Percentiles rank a stretch among this genome's conserved stretches.
Evolutionary conservation across 2,113 vertebrate species (phyloP).

Genomic region (Malurus elegans): DNA sequence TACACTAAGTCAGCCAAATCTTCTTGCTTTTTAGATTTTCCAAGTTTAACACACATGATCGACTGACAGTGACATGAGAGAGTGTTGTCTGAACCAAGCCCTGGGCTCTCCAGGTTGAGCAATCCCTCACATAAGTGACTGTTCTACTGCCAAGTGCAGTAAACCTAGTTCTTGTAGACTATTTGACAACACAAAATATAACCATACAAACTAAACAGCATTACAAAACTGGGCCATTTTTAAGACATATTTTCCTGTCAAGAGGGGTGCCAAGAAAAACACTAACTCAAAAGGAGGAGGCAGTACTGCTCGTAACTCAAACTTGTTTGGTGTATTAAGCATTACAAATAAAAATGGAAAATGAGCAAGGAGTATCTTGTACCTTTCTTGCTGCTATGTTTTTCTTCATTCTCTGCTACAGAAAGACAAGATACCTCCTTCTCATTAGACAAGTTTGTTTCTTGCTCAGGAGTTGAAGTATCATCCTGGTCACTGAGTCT

Average conservation of each 20-base stretch:
- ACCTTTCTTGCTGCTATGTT: background rate
- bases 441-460: background rate
- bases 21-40: background rate
- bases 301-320: background rate
- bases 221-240: background rate
- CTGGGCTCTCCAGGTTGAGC: background rate
- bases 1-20: background rate
- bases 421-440: background rate
- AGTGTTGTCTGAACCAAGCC: background rate
- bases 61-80: background rate
- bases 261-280: background rate
- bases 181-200: background rate
- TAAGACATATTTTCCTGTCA: background rate
- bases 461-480: slow-evolving; percentile 1
- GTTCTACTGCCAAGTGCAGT: background rate
- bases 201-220: background rate
- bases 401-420: background rate
- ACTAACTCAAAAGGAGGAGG: background rate
- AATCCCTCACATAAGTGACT: background rate
- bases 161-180: background rate
- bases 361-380: background rate
- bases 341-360: background rate
- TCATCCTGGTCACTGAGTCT: slow-evolving; percentile 62
- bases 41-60: background rate
- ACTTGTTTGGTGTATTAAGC: background rate